Evolutionary conservation across 1,140 invertebrate species (phyloP), one percentile per base, ranked within the genome.

Genomic region (Hylyphantes graminicola): DNA sequence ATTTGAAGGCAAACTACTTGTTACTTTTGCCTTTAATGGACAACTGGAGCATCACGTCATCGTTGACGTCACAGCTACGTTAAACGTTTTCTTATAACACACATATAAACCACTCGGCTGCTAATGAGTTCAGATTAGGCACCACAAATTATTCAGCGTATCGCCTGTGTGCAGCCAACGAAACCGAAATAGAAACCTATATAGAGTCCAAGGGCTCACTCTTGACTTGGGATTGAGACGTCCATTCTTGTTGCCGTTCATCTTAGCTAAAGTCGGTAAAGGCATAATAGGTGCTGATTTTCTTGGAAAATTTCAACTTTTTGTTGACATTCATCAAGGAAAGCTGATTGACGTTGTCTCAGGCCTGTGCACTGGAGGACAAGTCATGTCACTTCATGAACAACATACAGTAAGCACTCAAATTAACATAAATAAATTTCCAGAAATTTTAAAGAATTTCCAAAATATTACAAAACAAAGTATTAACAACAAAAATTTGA

Each of bases 91-190:
- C n/a, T n/a, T n/a, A n/a, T n/a, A n/a, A n/a, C n/a, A n/a, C n/a
- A n/a, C n/a, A n/a, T n/a, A n/a, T n/a, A n/a, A n/a, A n/a, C n/a
- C n/a, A n/a, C n/a, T n/a, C n/a, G 17, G 2, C 0, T 63, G 8
- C 15, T 74, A 12, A 10, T 70, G 7, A n/a, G 0, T 61, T 15
- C n/a, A n/a, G 0, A 15, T 61, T 17, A 55, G 53, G 17, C 74
- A 48, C 61, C 2, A 35, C 0, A 13, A 1, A 74, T 63, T 0
- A n/a, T 2, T 55, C 12, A 55, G 72, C 74, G 0, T 84, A 76
- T 17, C 74, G 75, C 51, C 51, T 75, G 15, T 84, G 74, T 67
- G 80, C 68, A 19, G 68, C 68, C 17, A 83, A 83, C 63, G 54
- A 57, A 9, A 73, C 68, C 10, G 63, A 63, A 54, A 73, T 73